Evolutionary conservation across 2,888 invertebrate genomes (phyloP), one percentile per base, ranked within the genome.

Genomic region (Zygaena filipendulae): DNA sequence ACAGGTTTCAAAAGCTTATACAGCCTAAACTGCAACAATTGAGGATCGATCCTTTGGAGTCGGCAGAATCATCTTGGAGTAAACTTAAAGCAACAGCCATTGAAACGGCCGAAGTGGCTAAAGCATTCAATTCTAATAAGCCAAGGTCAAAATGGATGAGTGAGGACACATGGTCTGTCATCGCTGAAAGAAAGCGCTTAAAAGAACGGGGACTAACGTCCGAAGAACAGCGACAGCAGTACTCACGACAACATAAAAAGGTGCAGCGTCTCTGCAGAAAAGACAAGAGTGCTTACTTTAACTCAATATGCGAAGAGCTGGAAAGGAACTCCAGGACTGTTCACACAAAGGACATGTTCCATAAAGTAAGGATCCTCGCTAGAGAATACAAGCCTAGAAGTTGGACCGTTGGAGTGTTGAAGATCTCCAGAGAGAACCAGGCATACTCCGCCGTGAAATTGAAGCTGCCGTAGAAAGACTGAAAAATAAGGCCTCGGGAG

Each of bases 111-210:
- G 10, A 14, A 14, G 6, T 24, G 6, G 24, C 24, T 3, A 14
- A 16, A 8, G 13, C 7, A 8, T 3, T 10, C 3, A 11, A 14
- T 2, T 4, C 13, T 10, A 4, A 3, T 2, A 3, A 14, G 6
- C 24, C 24, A 3, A 24, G 14, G 10, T 11, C 24, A 9, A 3
- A n/a, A 2, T 24, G 24, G 24, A 23, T 23, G 23, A 23, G 23
- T 9, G 23, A 23, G 9, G 23, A 23, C n/a, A 12, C 23, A 8
- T 23, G 23, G 23, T 13, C 23, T 13, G 23, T 23, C 7, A 23
- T 11, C n/a, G n/a, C 4, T n/a, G 13, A 23, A 12, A 13, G 13
- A 6, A 23, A 23, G 13, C n/a, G 11, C 8, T 3, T 12, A 11
- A 22, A 22, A 22, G 22, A 22, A 8, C 11, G 11, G 12, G 22